Evolutionary conservation across 2,888 invertebrate species (phyloP), one percentile per base, ranked within the genome.

Genomic region (Zootermopsis nevadensis): DNA sequence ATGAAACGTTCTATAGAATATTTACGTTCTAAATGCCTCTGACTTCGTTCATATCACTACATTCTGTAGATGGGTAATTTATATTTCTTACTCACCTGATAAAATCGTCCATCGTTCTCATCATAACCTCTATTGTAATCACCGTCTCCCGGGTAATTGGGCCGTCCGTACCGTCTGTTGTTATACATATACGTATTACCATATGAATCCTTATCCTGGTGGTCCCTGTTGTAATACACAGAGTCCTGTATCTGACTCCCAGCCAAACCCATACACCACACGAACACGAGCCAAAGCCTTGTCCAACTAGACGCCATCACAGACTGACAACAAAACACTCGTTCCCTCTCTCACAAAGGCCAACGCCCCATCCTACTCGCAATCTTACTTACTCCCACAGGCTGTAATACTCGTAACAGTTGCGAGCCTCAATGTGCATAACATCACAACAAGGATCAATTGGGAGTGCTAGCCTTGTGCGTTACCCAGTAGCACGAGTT

Each of bases 111-210:
- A 38, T 74, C 74, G n/a, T 24, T 74, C 24, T 24, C 74, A 38
- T 24, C 31, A 74, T 35, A 31, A 33, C 74, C 74, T 74, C 74
- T 74, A 22, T 69, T 74, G 74, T 38, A 35, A 38, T 38, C 42
- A 4, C 24, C 33, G 0, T 74, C 35, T 38, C 74, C 33, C 3
- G n/a, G n/a, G 4, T 74, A 31, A 74, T 74, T 33, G 7, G 31
- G 33, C 12, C 33, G 31, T n/a, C 74, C 74, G n/a, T 74, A 74
- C 24, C 74, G 31, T 38, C 74, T 74, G 33, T 74, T 38, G 74
- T 74, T 74, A 38, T 74, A 74, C 24, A 74, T 42, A 27, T 74
- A 74, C 22, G 74, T 74, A 38, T 74, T 74, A 42, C 19, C 69
- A 33, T 74, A 74, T 12, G 72, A 31, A 53, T 53, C 53, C 3